Conservation (phyloP, 2,113 vertebrate species). For the Gymnarchus niloticus region DNA sequence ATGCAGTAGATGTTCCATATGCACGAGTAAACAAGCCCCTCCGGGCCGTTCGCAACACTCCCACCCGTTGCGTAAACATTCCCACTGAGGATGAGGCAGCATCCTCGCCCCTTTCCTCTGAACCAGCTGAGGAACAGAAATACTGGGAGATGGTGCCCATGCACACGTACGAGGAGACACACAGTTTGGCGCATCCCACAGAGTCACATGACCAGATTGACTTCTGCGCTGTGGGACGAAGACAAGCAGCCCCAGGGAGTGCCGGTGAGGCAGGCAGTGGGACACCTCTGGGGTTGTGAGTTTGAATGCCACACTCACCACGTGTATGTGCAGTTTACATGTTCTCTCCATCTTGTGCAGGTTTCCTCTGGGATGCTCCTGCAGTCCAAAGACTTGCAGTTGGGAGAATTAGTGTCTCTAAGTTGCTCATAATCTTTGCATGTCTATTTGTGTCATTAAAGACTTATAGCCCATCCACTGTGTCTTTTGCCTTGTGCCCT, state of each 20-base stretch:
- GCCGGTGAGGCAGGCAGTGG: background rate
- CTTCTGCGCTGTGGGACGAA: slow-evolving; percentile 35
- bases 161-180: slow-evolving; percentile 49
- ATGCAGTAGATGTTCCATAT: slow-evolving; percentile 30
- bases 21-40: slow-evolving; percentile 43
- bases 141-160: slow-evolving; percentile 43
- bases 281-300: background rate
- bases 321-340: background rate
- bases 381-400: background rate
- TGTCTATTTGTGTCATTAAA: background rate
- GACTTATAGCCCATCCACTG: background rate
- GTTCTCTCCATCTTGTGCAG: background rate
- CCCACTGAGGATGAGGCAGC: slow-evolving; percentile 3
- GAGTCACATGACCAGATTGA: slow-evolving; percentile 24
- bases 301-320: background rate
- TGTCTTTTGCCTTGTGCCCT: background rate
- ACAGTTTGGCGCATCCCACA: background rate
- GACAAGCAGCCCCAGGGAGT: background rate
- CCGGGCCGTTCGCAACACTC: background rate
- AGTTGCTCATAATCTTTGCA: background rate
- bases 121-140: slow-evolving; percentile 24
- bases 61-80: background rate
- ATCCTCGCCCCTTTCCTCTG: background rate
- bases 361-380: background rate
- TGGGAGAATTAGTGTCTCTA: background rate